These are phyloP conservation scores for Eledone cirrhosa DNA, from an alignment of 2,888 invertebrate genomes.

Conservation along the genomic window DNA sequence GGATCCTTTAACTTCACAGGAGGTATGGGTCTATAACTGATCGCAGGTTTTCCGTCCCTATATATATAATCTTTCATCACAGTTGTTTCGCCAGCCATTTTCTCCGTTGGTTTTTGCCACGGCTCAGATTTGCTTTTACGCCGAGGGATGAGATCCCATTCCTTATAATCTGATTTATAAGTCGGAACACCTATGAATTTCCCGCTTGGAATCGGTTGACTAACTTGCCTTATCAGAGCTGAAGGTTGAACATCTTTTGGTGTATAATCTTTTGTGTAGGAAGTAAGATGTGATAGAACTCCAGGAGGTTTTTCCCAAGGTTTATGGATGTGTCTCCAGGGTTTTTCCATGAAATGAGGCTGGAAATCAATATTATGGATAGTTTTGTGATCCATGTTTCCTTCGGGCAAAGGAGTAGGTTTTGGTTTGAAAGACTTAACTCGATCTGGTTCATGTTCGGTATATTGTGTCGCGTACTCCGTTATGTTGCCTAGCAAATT, in stretches of 20 bases:
- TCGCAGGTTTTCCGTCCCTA: background rate
- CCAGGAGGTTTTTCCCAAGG: constrained; percentile 3
- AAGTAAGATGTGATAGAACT: background rate
- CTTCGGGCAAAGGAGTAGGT: background rate
- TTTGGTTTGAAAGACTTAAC: background rate
- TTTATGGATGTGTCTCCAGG: background rate
- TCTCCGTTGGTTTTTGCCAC: background rate
- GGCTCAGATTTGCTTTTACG: background rate
- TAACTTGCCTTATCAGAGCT: background rate
- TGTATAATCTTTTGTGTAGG: constrained; percentile 18
- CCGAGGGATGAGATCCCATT: background rate
- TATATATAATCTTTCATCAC: background rate
- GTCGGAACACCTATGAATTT: constrained; percentile 15
- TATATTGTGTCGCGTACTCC: background rate
- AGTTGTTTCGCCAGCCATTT: background rate
- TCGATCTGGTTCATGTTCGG: background rate
- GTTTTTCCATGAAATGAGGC: background rate
- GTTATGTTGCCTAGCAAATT: background rate
- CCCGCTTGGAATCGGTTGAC: background rate
- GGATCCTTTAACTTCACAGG: background rate
- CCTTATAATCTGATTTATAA: background rate
- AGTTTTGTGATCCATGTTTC: background rate
- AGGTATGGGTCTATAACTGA: background rate
- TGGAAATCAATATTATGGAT: background rate
- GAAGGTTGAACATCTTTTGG: background rate